Evolutionary conservation across 2,888 invertebrate species (phyloP), one percentile per base, ranked within the genome.

Genomic region (Drosophila antonietae): DNA sequence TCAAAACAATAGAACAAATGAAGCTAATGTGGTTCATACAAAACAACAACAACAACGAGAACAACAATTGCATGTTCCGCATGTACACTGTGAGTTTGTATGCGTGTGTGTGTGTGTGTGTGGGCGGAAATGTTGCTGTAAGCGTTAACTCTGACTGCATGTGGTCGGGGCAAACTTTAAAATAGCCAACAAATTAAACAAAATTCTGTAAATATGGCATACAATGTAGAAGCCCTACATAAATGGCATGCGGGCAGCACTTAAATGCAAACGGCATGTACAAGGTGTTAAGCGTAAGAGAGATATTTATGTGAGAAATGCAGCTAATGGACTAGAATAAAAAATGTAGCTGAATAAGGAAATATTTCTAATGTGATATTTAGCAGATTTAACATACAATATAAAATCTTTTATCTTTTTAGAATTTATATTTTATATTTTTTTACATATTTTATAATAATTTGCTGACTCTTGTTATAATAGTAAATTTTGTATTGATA

Each of bases 1-100:
- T 88, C 88, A 91, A 86, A 91, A 91, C 90, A 91, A 91, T 83
- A 88, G 91, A 90, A 83, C 84, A 83, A 88, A 90, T 88, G 89
- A 78, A 84, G 90, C 91, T 71, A 89, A 87, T 87, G 90, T 88
- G 88, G 78, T 73, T 73, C 84, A 68, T 57, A 67, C 68, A 64
- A 46, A 63, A 70, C 67, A 74, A 41, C 63, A 67, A 57, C 56
- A 75, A 46, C 65, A 65, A 53, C 49, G 47, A 47, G 46, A 47
- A 59, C 49, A 55, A 53, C 52, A 43, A 33, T 31, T 41, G 31
- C n/a, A 52, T 62, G 46, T 39, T 53, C 37, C 20, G 18, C 64
- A 23, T 15, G 15, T 18, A 41, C 41, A 28, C 23, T n/a, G 20
- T 18, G n/a, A 35, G 28, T 15, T 33, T 8, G 33, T 23, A 12